Evolutionary conservation across 2,888 invertebrate genomes (phyloP).

Genomic region (Noctua janthe): DNA sequence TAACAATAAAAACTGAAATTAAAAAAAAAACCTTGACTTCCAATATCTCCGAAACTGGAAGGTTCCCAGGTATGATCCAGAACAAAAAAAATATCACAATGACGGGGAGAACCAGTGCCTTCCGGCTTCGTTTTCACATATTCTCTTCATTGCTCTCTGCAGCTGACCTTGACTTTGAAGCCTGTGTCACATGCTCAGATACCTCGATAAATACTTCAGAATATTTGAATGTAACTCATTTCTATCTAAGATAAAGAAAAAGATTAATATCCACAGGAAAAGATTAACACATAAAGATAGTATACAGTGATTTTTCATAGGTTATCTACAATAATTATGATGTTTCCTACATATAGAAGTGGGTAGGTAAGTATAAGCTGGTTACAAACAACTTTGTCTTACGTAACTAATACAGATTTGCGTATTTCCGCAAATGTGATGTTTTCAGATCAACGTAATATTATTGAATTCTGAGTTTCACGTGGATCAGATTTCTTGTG

Average conservation of each 20-base stretch:
- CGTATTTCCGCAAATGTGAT: slow-evolving; percentile 1
- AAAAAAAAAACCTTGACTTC: background rate
- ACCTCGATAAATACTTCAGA: slow-evolving; percentile 5
- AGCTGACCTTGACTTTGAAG: slow-evolving; percentile 4
- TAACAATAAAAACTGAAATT: no score
- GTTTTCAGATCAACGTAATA: no score
- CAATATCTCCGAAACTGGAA: background rate
- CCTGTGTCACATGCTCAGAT: background rate
- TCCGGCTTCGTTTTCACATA: no score
- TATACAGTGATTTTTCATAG: background rate
- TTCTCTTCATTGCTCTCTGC: background rate
- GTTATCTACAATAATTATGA: slow-evolving; percentile 10
- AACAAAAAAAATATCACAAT: no score
- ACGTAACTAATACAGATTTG: background rate
- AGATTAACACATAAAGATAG: background rate
- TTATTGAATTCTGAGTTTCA: no score
- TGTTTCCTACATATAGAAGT: slow-evolving; percentile 11
- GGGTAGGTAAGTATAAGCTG: background rate
- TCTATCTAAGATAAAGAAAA: background rate
- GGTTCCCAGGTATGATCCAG: no score
- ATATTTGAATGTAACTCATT: background rate
- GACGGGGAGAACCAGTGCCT: no score
- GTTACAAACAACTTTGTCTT: background rate
- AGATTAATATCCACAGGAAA: background rate
- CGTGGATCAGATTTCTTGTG: background rate